Base-by-base conservation (phyloP, 2,888 invertebrate genomes). In the Drosophila macrospina region DNA sequence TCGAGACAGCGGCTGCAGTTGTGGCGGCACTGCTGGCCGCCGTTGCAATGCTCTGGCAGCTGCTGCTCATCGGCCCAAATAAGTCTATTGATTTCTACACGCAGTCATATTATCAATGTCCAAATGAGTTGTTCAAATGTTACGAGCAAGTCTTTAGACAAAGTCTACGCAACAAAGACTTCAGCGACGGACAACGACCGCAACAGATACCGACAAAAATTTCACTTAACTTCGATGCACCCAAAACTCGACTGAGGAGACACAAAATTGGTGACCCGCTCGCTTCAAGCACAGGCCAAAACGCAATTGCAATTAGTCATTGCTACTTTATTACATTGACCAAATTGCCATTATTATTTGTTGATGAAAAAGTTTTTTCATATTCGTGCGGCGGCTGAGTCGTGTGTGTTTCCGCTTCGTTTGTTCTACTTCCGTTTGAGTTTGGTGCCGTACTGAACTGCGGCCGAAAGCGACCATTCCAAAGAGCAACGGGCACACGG, bases 31-130 rank as follows among this genome's bases (percentile, higher is more conserved):
- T 82, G 51, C 82, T 82, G 45, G 77, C 81, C 48, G 86, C 76
- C 50, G 89, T 87, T 50, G 84, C 80, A 72, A 90, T 90, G 70
- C 91, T 90, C 62, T 90, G 90, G 69, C 91, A 91, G 83, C 90
- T 90, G 79, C 77, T 89, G 79, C 90, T 90, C 83, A 90, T 90
- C 56, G 88, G 78, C 78, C 81, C 82, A 8, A 11, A 3, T 2
- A 32, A 4, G 26, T 44, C 72, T 82, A 87, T 87, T 88, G 86
- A 87, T 87, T 87, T 87, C 78, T 88, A 66, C 83, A 83, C 71
- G 65, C 75, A 80, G 64, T 67, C 75, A 83, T 86, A 54, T 73
- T 73, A 51, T 39, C 51, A 48, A 20, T 28, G 51, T 45, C 36
- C 56, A 37, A 67, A 59, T 70, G 30, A 16, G 34, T 37, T 26